Evolutionary conservation across 2,888 invertebrate species (phyloP).

Genomic region (Allophyes oxyacanthae): DNA sequence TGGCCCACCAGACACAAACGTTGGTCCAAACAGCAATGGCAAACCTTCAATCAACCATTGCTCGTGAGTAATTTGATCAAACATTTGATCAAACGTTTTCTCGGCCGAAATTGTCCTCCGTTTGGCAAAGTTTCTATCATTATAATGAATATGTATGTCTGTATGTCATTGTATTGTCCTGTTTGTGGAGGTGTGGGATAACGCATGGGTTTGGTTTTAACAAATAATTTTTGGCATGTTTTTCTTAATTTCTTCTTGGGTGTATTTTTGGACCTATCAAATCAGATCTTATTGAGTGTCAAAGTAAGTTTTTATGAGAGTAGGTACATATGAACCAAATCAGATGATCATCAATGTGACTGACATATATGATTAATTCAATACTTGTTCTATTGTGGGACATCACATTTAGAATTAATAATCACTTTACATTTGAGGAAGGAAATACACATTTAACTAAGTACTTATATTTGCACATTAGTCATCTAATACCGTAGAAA

Average conservation of each 20-base stretch:
- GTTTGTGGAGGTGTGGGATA: slow-evolving; percentile 37
- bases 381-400: slow-evolving; percentile 7
- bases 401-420: slow-evolving; percentile 1
- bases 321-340: not conserved
- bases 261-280: slow-evolving; percentile 7
- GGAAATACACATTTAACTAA: slow-evolving; percentile 3
- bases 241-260: slow-evolving; percentile 24
- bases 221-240: slow-evolving; percentile 49
- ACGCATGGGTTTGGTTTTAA: slow-evolving; percentile 51
- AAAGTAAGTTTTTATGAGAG: not conserved
- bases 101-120: slow-evolving; percentile 26
- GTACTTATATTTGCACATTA: slow-evolving; percentile 10
- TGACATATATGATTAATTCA: slow-evolving; percentile 27
- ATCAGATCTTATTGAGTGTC: slow-evolving; percentile 7
- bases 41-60: slow-evolving; percentile 82
- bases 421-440: slow-evolving; percentile 12
- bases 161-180: slow-evolving; percentile 23
- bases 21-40: slow-evolving; percentile 74
- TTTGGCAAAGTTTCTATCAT: slow-evolving; percentile 25
- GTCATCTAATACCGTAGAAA: slow-evolving; percentile 15
- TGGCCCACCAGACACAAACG: slow-evolving; percentile 61
- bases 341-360: slow-evolving; percentile 16
- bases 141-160: slow-evolving; percentile 5
- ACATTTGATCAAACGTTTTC: slow-evolving; percentile 52
- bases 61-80: slow-evolving; percentile 79